Base-by-base conservation (phyloP, 2,888 invertebrate species). In the Sthenelais limicola region DNA sequence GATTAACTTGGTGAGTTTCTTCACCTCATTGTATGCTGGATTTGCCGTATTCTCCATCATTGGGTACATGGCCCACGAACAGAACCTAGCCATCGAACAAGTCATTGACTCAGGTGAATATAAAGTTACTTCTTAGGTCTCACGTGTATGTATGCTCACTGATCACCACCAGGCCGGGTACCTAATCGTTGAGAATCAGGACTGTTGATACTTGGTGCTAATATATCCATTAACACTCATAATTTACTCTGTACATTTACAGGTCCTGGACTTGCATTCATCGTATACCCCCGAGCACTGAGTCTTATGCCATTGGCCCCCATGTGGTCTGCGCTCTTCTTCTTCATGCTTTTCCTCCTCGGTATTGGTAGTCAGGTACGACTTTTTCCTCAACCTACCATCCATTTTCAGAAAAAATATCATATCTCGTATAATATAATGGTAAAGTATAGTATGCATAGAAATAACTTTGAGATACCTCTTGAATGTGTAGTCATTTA, bases 31-130 rank as follows among this genome's bases (percentile, higher is more conserved):
- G 18, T 81, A 82, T 68, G 81, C 80, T 43, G 81, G 81, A 9
- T 76, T 81, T 66, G 81, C 81, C 24, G 79, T 81, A n/a, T 81
- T 82, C 71, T 74, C 80, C 28, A 76, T 82, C 66, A 82, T 82
- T 49, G 81, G 81, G 32, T 77, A 76, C 77, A 80, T 81, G 81
- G 80, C 81, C n/a, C 69, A 74, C 52, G 76, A 77, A 47, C 68
- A 72, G 18, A 68, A 54, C 18, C 28, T 75, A 15, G 52, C 56
- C 12, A 68, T 80, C 21, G 71, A 74, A 26, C 52, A 78, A 4
- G 78, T 79, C 62, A 79, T 79, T 38, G 72, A 76, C 24, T 79
- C 79, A 26, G 79, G 78, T 77, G 56, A 26, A n/a, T n/a, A n/a
- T n/a, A n/a, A n/a, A n/a, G n/a, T n/a, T n/a, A n/a, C n/a, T n/a